phyloP scores from a whole-genome alignment of 1,140 invertebrate species.

The Cydia fagiglandana region DNA sequence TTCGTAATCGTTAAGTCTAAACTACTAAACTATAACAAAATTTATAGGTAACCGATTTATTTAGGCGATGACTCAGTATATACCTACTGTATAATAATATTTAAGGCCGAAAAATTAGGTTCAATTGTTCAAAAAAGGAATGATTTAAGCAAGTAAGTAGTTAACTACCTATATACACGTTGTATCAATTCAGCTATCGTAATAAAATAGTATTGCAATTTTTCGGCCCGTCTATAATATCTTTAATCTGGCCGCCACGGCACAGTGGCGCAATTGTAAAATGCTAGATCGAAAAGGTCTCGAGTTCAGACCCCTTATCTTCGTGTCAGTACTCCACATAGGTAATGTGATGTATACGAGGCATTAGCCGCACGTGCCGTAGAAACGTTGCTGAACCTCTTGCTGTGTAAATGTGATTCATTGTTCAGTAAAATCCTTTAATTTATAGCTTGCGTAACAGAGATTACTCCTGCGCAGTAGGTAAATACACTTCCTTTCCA shows the following conservation, averaged over 20 bases:
- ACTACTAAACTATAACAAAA: no score
- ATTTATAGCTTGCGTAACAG: slow-evolving; percentile 21
- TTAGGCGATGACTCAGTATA: no score
- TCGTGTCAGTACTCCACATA: slow-evolving; percentile 45
- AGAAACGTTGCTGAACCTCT: background rate
- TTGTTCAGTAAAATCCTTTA: slow-evolving; percentile 28
- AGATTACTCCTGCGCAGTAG: slow-evolving; percentile 10
- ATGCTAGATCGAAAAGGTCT: slow-evolving; percentile 69
- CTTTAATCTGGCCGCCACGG: slow-evolving; percentile 46
- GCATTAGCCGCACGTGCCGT: slow-evolving; percentile 23
- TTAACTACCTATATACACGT: background rate
- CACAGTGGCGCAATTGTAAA: slow-evolving; percentile 68
- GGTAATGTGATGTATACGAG: slow-evolving; percentile 30
- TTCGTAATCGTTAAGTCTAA: no score
- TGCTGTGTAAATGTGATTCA: slow-evolving; percentile 9
- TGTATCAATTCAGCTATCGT: background rate
- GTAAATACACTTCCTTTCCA: slow-evolving; percentile 1
- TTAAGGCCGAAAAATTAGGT: no score
- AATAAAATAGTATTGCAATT: slow-evolving; percentile 14
- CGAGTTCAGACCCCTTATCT: slow-evolving; percentile 63
- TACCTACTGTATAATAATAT: no score
- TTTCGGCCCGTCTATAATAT: slow-evolving; percentile 26
- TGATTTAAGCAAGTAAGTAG: background rate
- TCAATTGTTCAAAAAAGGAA: background rate
- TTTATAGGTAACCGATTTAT: no score